phyloP scores from a whole-genome alignment of 2,797 vertebrate genomes.

The Alectoris magna region DNA sequence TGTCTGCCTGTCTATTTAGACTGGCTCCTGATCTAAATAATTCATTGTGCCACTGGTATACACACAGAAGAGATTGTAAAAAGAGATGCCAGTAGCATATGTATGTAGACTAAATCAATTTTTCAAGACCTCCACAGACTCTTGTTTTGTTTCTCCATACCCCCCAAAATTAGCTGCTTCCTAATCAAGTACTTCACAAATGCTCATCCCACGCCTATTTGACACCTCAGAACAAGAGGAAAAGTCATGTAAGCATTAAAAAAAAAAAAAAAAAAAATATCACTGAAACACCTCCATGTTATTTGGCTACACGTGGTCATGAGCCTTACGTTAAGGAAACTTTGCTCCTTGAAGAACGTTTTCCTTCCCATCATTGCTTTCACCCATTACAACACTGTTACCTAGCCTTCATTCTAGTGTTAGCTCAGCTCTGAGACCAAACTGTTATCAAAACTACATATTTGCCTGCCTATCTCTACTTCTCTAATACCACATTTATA shows the following conservation, averaged over 20 bases:
- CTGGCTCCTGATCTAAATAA: slow-evolving; percentile 48
- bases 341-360: neutral
- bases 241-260: neutral
- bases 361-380: neutral
- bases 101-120: neutral
- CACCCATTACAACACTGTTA: neutral
- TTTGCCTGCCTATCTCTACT: neutral
- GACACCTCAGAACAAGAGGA: neutral
- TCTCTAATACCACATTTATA: neutral
- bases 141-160: neutral
- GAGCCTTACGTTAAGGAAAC: neutral
- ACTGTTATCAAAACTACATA: neutral
- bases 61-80: neutral
- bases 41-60: neutral
- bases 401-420: neutral
- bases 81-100: neutral
- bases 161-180: neutral
- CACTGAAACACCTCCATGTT: neutral
- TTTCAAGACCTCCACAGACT: neutral
- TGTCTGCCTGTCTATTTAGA: slow-evolving; percentile 29
- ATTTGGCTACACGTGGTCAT: accelerated
- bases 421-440: neutral
- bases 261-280: slow-evolving; percentile 4
- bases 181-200: neutral
- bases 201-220: neutral